A percentile compares a stretch with the other conserved stretches of the same genome.
Conservation (phyloP, 2,113 vertebrate species). For the Eleginops maclovinus region DNA sequence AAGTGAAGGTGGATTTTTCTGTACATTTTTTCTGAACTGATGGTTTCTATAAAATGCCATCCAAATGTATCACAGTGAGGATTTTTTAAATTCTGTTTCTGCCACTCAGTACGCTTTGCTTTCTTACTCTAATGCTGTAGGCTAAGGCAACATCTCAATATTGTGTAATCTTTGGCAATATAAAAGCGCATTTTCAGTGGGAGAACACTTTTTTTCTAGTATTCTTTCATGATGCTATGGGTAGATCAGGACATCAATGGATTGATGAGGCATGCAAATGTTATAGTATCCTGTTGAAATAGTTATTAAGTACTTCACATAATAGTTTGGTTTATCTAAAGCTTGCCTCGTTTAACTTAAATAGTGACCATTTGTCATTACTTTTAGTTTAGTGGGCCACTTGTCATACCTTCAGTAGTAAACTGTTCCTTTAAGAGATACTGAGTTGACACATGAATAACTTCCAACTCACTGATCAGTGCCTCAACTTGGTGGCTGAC, state of each 20-base stretch:
- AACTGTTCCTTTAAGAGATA: slow-evolving; percentile 70
- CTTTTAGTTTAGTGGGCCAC: not conserved
- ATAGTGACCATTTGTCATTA: too few relatives aligned
- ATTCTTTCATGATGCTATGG: not conserved
- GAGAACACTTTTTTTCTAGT: not conserved
- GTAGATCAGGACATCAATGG: not conserved
- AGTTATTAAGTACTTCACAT: too few relatives aligned
- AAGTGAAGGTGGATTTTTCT: not conserved
- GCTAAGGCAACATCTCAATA: not conserved
- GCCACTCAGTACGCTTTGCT: not conserved
- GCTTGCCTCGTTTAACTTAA: not conserved
- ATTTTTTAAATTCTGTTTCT: slow-evolving; percentile 2
- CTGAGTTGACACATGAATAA: slow-evolving; percentile 44
- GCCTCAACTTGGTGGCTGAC: slow-evolving; percentile 9
- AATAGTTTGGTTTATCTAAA: not conserved
- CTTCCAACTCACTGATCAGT: slow-evolving; percentile 7
- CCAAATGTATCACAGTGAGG: not conserved
- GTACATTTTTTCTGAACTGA: not conserved
- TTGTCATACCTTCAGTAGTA: not conserved
- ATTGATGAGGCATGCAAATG: not conserved
- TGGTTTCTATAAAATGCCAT: not conserved
- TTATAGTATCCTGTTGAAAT: not conserved
- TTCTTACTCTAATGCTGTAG: not conserved
- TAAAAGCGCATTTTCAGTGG: not conserved
- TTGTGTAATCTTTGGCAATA: not conserved